These are phyloP conservation scores for Lasioglossum baleicum DNA, from an alignment of 1,140 invertebrate species.

Conservation along the genomic window DNA sequence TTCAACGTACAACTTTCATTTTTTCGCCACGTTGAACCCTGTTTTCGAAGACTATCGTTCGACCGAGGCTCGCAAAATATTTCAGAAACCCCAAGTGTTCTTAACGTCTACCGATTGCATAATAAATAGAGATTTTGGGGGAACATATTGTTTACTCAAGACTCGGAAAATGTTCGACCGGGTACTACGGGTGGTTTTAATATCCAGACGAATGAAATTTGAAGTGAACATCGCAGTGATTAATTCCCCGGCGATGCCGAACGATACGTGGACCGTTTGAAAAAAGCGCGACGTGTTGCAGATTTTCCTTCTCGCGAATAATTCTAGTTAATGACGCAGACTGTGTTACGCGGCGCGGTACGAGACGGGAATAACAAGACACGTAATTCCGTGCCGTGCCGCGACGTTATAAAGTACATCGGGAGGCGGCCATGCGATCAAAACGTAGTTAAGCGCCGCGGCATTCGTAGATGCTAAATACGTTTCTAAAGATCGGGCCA, in stretches of 20 bases:
- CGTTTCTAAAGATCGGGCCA: slow-evolving; percentile 32
- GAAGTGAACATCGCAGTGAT: too few relatives aligned
- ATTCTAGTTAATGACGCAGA: slow-evolving; percentile 29
- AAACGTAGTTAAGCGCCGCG: slow-evolving; percentile 34
- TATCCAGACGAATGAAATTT: too few relatives aligned
- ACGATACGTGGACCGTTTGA: background rate
- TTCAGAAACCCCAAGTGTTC: too few relatives aligned
- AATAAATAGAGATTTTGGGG: too few relatives aligned
- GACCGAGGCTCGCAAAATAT: too few relatives aligned
- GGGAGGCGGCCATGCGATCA: slow-evolving; percentile 29
- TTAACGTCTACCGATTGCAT: too few relatives aligned
- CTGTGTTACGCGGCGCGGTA: slow-evolving; percentile 8
- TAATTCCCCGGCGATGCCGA: too few relatives aligned
- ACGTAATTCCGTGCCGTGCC: slow-evolving; percentile 32
- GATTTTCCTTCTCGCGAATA: slow-evolving; percentile 14
- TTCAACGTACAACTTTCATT: background rate
- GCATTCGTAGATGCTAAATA: slow-evolving; percentile 28
- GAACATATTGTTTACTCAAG: too few relatives aligned
- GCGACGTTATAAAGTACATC: slow-evolving; percentile 37
- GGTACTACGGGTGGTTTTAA: too few relatives aligned
- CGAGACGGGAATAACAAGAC: slow-evolving; percentile 35
- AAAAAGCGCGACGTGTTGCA: background rate
- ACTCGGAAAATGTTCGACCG: too few relatives aligned
- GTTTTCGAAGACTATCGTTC: too few relatives aligned
- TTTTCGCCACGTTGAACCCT: too few relatives aligned